Percentiles rank a stretch among this genome's conserved stretches.
These are phyloP conservation scores for Albula goreensis DNA, from an alignment of 2,113 vertebrate genomes.

Conservation along the genomic window DNA sequence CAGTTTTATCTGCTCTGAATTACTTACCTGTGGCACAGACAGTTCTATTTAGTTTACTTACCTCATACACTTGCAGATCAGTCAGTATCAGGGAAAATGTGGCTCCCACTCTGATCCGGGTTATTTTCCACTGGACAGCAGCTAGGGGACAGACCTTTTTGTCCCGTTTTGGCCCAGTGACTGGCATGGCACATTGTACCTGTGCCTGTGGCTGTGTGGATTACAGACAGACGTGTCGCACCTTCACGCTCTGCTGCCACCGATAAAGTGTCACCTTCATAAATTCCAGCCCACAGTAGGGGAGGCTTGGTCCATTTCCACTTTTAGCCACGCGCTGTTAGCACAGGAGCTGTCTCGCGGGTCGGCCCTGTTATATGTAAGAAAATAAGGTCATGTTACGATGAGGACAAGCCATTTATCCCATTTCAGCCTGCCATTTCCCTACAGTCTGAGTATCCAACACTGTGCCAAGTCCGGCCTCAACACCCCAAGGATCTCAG, in stretches of 20 bases:
- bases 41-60: not conserved
- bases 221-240: constrained; percentile 35
- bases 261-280: constrained; percentile 67
- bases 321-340: not conserved
- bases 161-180: constrained; percentile 55
- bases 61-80: not conserved
- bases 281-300: constrained; percentile 45
- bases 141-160: constrained; percentile 64
- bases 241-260: constrained; percentile 48
- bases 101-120: constrained; percentile 40
- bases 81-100: not conserved
- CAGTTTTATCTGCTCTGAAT: too few relatives aligned
- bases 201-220: constrained; percentile 16
- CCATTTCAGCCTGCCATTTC: too few relatives aligned
- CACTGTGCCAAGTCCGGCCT: too few relatives aligned
- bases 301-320: not conserved
- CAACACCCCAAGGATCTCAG: too few relatives aligned
- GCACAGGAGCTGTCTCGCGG: too few relatives aligned
- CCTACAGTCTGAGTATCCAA: too few relatives aligned
- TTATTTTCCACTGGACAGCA: constrained; percentile 58
- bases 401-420: too few relatives aligned
- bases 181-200: constrained; percentile 53
- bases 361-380: too few relatives aligned
- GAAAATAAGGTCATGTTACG: too few relatives aligned
- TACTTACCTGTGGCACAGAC: not conserved